phyloP scores from a whole-genome alignment of 23 tunicate genomes.

The Styela clava region DNA sequence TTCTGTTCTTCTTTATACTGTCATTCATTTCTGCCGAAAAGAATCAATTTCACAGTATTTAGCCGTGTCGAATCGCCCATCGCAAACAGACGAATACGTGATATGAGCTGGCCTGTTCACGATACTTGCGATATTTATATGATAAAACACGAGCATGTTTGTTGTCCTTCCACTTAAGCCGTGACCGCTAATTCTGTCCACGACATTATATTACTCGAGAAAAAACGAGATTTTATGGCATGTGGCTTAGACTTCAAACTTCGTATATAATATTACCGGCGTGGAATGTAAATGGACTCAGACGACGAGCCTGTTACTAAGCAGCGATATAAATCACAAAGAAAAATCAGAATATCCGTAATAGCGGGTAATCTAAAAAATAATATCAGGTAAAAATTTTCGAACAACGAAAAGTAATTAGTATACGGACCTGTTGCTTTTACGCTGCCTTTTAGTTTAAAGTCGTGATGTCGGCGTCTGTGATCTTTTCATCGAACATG shows the following conservation, averaged over 20 bases:
- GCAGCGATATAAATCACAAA: background rate
- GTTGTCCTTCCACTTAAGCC: background rate
- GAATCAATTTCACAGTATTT: background rate
- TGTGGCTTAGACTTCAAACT: background rate
- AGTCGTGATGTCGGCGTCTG: background rate
- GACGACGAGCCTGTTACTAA: background rate
- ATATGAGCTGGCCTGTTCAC: background rate
- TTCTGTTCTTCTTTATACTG: background rate
- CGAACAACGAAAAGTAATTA: background rate
- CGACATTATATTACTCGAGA: background rate
- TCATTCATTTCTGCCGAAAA: background rate
- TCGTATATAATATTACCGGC: background rate
- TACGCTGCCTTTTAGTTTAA: background rate
- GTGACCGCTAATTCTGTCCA: background rate
- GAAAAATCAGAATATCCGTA: background rate
- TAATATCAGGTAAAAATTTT: background rate
- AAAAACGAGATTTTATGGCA: background rate
- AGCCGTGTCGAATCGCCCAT: background rate
- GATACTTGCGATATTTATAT: background rate
- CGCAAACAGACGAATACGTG: background rate
- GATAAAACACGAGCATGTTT: background rate
- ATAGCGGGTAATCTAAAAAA: background rate
- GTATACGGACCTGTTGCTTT: background rate
- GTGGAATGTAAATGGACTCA: background rate
- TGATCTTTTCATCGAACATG: background rate